Conservation (phyloP, 2,797 vertebrate species). For the Syncerus caffer region DNA sequence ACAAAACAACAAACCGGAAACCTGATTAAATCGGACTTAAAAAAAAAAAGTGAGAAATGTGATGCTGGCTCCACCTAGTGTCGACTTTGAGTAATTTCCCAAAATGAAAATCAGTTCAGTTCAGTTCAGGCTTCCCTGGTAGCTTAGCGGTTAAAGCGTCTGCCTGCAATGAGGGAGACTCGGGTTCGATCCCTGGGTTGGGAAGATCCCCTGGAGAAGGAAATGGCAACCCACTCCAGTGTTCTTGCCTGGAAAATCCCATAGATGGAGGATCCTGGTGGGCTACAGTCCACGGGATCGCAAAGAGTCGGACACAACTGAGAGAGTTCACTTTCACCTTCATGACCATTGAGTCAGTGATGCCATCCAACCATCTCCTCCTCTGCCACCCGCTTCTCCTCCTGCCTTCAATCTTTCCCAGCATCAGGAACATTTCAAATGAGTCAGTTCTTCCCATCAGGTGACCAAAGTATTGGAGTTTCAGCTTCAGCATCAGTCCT, state of each 20-base stretch:
- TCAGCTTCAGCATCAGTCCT: background rate
- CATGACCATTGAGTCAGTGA: accelerated
- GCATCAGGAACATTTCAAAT: background rate
- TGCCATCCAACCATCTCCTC: background rate
- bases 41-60: background rate
- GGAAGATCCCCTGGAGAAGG: no score
- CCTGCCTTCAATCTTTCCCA: background rate
- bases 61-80: conserved; percentile 51
- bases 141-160: no score
- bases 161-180: no score
- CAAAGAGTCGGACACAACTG: no score
- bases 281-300: no score
- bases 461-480: background rate
- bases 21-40: background rate
- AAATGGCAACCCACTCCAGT: no score
- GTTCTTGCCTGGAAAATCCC: no score
- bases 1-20: background rate
- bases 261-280: no score
- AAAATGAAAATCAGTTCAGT: background rate
- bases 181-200: no score
- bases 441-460: background rate
- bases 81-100: background rate
- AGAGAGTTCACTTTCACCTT: no score
- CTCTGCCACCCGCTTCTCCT: background rate
- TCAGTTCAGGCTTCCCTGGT: background rate